Conservation (phyloP, 2,888 invertebrate genomes). For the Carterocephalus palaemon region DNA sequence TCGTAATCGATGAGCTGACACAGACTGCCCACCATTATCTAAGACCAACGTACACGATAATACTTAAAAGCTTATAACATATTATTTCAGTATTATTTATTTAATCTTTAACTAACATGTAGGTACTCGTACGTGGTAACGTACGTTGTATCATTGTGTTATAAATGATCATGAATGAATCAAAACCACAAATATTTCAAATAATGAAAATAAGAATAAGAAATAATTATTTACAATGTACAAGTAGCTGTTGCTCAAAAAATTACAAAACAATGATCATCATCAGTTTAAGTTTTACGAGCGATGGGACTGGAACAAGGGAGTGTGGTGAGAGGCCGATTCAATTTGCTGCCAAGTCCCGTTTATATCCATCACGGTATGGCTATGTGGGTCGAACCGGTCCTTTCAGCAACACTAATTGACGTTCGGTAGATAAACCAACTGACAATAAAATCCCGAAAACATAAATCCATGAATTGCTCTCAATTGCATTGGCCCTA, state of each 20-base stretch:
- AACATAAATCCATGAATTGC: slow-evolving; percentile 26
- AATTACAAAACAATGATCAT: slow-evolving; percentile 10
- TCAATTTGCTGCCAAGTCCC: slow-evolving; percentile 41
- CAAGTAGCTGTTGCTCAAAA: no score
- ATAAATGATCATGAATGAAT: no score
- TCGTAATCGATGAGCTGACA: background rate
- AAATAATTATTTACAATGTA: no score
- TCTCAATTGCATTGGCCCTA: slow-evolving; percentile 34
- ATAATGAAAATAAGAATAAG: no score
- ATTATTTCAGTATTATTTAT: no score
- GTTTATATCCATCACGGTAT: slow-evolving; percentile 51
- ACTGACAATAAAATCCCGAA: slow-evolving; percentile 33
- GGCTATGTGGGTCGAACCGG: slow-evolving; percentile 57
- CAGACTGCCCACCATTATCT: no score
- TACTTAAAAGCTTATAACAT: no score
- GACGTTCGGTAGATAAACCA: slow-evolving; percentile 61
- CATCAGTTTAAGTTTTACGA: slow-evolving; percentile 15
- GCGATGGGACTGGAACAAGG: slow-evolving; percentile 38
- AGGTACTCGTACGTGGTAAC: no score
- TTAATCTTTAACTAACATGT: no score
- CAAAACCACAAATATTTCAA: no score
- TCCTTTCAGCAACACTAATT: slow-evolving; percentile 62
- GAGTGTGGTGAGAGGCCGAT: slow-evolving; percentile 43
- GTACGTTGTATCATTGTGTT: no score
- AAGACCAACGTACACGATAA: no score